Conservation (phyloP, 2,888 invertebrate genomes). For the Pammene fasciana region DNA sequence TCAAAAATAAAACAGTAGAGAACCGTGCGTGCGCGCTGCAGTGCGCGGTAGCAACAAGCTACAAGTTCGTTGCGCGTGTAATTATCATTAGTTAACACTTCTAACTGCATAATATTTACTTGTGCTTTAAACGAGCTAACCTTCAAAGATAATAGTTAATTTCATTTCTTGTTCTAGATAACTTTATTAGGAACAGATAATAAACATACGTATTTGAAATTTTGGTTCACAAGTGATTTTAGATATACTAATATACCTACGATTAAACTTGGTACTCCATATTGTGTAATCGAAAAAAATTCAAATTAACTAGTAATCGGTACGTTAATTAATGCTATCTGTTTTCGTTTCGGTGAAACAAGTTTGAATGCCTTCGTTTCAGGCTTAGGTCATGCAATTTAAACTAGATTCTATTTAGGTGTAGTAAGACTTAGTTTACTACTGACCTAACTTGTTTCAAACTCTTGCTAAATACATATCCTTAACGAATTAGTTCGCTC, state of each 20-base stretch:
- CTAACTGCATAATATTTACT: slow-evolving; percentile 28
- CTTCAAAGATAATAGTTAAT: slow-evolving; percentile 2
- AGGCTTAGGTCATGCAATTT: slow-evolving; percentile 52
- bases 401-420: slow-evolving; percentile 55
- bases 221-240: too few relatives aligned
- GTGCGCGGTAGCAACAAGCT: slow-evolving; percentile 47
- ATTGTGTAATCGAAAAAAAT: slow-evolving; percentile 38
- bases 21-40: slow-evolving; percentile 69
- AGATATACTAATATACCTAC: not conserved
- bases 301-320: slow-evolving; percentile 53
- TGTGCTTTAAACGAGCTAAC: slow-evolving; percentile 18
- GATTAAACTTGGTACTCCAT: not conserved
- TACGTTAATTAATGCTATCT: slow-evolving; percentile 71
- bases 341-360: slow-evolving; percentile 62
- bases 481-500: slow-evolving; percentile 67
- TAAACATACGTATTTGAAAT: too few relatives aligned
- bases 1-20: slow-evolving; percentile 81
- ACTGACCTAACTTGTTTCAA: slow-evolving; percentile 52
- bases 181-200: not conserved
- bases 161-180: not conserved
- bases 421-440: slow-evolving; percentile 56
- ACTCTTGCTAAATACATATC: slow-evolving; percentile 61
- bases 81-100: slow-evolving; percentile 49
- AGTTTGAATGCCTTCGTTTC: slow-evolving; percentile 65
- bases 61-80: slow-evolving; percentile 60